Percentiles rank a stretch among this genome's conserved stretches.
Conservation (phyloP, 2,797 vertebrate genomes). For the Coregonus suidteri region DNA sequence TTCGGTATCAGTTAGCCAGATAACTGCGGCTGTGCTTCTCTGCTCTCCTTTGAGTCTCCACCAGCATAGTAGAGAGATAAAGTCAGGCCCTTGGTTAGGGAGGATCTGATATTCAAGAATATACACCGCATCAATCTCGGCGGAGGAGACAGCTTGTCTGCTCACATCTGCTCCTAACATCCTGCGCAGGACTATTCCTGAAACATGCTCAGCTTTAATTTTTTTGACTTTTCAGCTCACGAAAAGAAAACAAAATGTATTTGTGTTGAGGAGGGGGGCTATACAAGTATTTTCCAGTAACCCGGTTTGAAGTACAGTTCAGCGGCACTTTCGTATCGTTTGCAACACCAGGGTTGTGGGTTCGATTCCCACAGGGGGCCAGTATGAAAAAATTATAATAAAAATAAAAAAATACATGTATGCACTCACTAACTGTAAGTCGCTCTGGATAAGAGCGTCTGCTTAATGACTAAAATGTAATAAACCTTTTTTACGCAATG, state of each 20-base stretch:
- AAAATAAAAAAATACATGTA: too few species aligned
- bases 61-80: neutral
- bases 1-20: neutral
- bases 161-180: constrained; percentile 37
- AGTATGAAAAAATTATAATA: too few species aligned
- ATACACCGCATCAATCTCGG: constrained; percentile 54
- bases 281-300: neutral
- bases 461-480: too few species aligned
- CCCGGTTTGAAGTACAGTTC: neutral
- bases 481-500: too few species aligned
- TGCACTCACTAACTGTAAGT: too few species aligned
- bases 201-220: neutral
- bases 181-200: neutral
- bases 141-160: constrained; percentile 43
- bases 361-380: too few species aligned
- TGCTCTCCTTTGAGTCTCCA: constrained; percentile 15
- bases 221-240: constrained; percentile 1
- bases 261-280: neutral
- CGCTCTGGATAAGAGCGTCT: too few species aligned
- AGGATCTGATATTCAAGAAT: constrained; percentile 45
- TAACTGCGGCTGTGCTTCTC: neutral
- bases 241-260: neutral
- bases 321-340: neutral
- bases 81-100: constrained; percentile 52
- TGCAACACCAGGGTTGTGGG: too few species aligned